A percentile compares a stretch with the other conserved stretches of the same genome.
These are phyloP conservation scores for Calyptomena viridis DNA, from an alignment of 2,113 vertebrate genomes.

Conservation along the genomic window DNA sequence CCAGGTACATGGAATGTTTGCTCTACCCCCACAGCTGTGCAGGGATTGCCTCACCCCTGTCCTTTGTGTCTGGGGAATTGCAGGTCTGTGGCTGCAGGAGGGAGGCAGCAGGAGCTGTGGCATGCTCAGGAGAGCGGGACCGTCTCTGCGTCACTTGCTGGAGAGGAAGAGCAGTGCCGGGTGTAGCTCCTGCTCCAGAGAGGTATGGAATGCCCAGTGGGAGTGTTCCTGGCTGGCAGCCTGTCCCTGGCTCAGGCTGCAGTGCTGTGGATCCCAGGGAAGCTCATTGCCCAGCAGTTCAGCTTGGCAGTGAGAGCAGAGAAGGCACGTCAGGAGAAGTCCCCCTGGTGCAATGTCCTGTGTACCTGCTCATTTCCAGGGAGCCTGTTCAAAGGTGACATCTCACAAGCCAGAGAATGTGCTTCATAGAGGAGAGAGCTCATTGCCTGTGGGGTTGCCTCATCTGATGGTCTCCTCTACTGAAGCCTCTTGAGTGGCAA, in stretches of 20 bases:
- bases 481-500: not conserved
- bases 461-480: not conserved
- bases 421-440: not conserved
- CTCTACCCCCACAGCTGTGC: not conserved
- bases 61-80: not conserved
- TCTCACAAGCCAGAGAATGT: not conserved
- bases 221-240: not conserved
- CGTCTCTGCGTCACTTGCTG: not conserved
- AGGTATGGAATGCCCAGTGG: conserved; percentile 33
- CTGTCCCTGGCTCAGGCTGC: not conserved
- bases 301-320: not conserved
- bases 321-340: not conserved
- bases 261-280: not conserved
- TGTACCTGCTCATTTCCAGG: not conserved
- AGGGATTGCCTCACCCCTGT: not conserved
- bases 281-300: not conserved
- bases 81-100: not conserved
- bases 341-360: not conserved
- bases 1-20: rapidly evolving
- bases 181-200: not conserved
- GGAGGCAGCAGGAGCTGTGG: not conserved
- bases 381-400: not conserved
- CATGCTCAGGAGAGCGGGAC: conserved; percentile 33
- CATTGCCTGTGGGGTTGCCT: not conserved
- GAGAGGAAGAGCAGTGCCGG: not conserved